A percentile compares a stretch with the other conserved stretches of the same genome.
These are phyloP conservation scores for Horisme vitalbata DNA, from an alignment of 2,888 invertebrate genomes.

Conservation along the genomic window DNA sequence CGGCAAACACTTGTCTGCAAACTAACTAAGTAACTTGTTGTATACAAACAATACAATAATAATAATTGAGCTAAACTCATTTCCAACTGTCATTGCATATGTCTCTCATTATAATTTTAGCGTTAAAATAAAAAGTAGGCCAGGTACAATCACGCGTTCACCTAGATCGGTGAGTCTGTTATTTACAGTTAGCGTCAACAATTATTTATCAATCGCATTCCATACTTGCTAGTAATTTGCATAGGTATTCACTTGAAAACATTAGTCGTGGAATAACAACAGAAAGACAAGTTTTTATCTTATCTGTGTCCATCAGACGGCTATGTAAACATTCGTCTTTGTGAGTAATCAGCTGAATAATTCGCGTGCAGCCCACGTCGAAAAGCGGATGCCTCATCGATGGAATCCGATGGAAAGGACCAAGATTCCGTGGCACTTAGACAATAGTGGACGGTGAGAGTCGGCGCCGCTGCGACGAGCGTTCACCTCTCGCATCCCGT, in stretches of 20 bases:
- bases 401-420: slow-evolving; percentile 80
- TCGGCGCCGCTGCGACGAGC: slow-evolving; percentile 80
- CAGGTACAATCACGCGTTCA: slow-evolving; percentile 39
- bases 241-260: slow-evolving; percentile 41
- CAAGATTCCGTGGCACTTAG: slow-evolving; percentile 81
- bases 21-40: slow-evolving; percentile 5
- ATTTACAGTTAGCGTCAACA: slow-evolving; percentile 59
- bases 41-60: slow-evolving; percentile 29
- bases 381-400: slow-evolving; percentile 71
- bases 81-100: slow-evolving; percentile 26
- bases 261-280: slow-evolving; percentile 32
- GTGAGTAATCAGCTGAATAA: slow-evolving; percentile 57
- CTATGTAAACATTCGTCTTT: slow-evolving; percentile 58
- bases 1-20: slow-evolving; percentile 19
- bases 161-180: slow-evolving; percentile 37
- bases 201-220: slow-evolving; percentile 53
- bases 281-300: slow-evolving; percentile 53
- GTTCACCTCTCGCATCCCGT: slow-evolving; percentile 78
- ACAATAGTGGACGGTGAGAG: slow-evolving; percentile 81
- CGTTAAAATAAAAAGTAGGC: slow-evolving; percentile 42
- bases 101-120: slow-evolving; percentile 39
- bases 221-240: slow-evolving; percentile 41
- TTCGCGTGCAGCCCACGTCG: slow-evolving; percentile 70
- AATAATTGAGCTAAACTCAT: slow-evolving; percentile 23
- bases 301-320: slow-evolving; percentile 61